A percentile compares a stretch with the other conserved stretches of the same genome.
Evolutionary conservation across 2,888 invertebrate species (phyloP).

Genomic region (Alloplasta piceator): DNA sequence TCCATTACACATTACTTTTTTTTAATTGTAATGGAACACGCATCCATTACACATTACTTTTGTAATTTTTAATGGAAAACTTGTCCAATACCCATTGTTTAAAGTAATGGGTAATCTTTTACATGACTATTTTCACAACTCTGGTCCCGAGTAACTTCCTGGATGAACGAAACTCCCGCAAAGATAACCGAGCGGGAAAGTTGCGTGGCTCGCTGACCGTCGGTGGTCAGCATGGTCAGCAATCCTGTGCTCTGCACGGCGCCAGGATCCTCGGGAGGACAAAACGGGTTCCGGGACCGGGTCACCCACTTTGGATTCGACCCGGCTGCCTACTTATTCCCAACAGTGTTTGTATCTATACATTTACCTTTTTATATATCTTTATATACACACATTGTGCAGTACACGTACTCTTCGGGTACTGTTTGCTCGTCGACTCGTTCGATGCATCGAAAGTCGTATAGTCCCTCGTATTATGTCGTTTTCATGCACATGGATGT

Average conservation of each 20-base stretch:
- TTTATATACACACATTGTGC: slow-evolving; percentile 1
- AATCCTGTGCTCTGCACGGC: slow-evolving; percentile 12
- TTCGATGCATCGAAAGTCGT: slow-evolving; percentile 58
- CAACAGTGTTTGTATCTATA: slow-evolving; percentile 52
- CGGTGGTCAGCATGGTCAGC: slow-evolving; percentile 18
- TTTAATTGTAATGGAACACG: no score
- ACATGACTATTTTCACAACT: no score
- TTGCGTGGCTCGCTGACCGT: slow-evolving; percentile 34
- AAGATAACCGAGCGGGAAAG: slow-evolving; percentile 21
- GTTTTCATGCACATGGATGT: slow-evolving; percentile 33
- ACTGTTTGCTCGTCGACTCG: slow-evolving; percentile 29
- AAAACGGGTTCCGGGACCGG: slow-evolving; percentile 81
- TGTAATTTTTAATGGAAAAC: no score
- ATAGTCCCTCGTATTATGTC: slow-evolving; percentile 47
- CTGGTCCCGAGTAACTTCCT: slow-evolving; percentile 40
- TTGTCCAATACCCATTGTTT: no score
- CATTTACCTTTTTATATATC: slow-evolving; percentile 4
- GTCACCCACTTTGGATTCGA: slow-evolving; percentile 78
- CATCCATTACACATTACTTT: background rate
- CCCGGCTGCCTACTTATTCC: slow-evolving; percentile 75
- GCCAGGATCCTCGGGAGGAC: slow-evolving; percentile 71
- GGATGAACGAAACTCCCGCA: slow-evolving; percentile 49
- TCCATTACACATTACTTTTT: no score
- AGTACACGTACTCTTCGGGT: background rate
- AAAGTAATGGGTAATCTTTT: no score